A percentile compares a stretch with the other conserved stretches of the same genome.
phyloP scores from a whole-genome alignment of 2,113 vertebrate genomes.

The Tragelaphus buxtoni region DNA sequence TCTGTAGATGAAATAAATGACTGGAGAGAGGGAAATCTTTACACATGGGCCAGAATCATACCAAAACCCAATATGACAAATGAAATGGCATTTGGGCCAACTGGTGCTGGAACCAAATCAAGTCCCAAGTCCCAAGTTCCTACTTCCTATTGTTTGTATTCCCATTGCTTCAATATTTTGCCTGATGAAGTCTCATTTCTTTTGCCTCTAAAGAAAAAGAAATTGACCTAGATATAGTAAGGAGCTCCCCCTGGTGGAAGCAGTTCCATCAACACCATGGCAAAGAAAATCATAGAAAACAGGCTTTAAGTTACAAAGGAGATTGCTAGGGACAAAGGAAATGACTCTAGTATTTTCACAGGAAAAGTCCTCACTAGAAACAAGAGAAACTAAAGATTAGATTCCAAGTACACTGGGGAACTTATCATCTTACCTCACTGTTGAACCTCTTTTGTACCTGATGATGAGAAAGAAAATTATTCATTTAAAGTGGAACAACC shows the following conservation, averaged over 20 bases:
- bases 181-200: neutral
- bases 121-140: neutral
- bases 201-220: neutral
- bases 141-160: conserved; percentile 11
- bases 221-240: neutral
- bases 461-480: neutral
- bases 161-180: neutral
- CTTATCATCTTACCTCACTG: conserved; percentile 4
- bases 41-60: neutral
- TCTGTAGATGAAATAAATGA: neutral
- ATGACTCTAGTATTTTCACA: conserved; percentile 1
- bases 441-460: neutral
- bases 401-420: neutral
- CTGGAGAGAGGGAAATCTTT: neutral
- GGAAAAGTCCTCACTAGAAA: neutral
- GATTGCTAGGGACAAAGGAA: neutral
- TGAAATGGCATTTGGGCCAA: conserved; percentile 12
- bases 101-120: neutral
- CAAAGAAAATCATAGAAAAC: conserved; percentile 16
- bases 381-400: neutral
- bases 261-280: neutral
- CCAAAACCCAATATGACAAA: neutral
- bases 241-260: conserved; percentile 54
- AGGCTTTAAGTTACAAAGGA: neutral
- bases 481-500: neutral